Base-by-base conservation (phyloP, 2,113 vertebrate species). In the Pygoscelis adeliae region DNA sequence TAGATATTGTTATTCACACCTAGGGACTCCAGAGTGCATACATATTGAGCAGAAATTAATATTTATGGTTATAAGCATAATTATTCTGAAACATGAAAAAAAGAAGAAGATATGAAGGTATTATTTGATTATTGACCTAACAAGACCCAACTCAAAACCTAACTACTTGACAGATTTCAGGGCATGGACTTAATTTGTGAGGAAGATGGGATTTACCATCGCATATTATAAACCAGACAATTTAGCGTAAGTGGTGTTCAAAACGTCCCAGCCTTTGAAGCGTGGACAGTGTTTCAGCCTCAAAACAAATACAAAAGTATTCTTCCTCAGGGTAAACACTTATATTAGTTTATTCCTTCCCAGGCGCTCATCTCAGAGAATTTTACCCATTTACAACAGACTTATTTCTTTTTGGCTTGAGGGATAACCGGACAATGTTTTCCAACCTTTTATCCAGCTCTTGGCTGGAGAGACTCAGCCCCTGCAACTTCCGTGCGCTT, bases 1-100 rank as follows among this genome's bases (percentile, higher is more conserved):
- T 97, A 97, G 92, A 96, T 92, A 94, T 91, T 98, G 89, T 86
- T 97, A 98, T 97, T 98, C 97, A 97, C 84, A 95, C 81, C 95
- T 93, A 22, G 84, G 90, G 95, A 97, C 52, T 95, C n/a, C 27
- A 83, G 85, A 90, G 61, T 10, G 15, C 94, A 96, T 95, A 85
- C 90, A 97, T 84, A 95, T 91, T 95, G 93, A 98, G 89, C 62
- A 96, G 88, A 92, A 97, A 97, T 98, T 97, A 96, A 97, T 98
- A 98, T 97, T 97, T 96, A 97, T 97, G 50, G 15, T 80, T 96
- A 63, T 71, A 84, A 92, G 50, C 56, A 83, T 96, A 94, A 97
- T 97, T 96, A 96, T 97, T 97, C 93, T 84, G 85, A 96, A 96
- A 96, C 81, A 93, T 38, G 9, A 3, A 3, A n/a, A 17, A 61